Evolutionary conservation across 2,797 vertebrate species (phyloP).

Genomic region (Anas georgica): DNA sequence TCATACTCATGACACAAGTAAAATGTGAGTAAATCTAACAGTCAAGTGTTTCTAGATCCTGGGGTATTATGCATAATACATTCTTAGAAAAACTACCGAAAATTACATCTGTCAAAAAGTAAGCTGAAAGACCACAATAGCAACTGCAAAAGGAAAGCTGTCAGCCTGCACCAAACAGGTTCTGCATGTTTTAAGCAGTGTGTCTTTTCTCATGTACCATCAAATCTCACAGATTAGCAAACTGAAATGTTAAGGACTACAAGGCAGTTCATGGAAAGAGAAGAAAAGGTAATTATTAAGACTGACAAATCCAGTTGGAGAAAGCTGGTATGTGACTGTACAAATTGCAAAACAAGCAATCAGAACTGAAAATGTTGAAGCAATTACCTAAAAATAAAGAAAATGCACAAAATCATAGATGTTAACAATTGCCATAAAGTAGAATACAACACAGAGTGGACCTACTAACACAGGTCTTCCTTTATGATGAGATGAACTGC

Average conservation of each 20-base stretch:
- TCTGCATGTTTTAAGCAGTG: constrained; percentile 39
- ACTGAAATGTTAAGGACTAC: constrained; percentile 24
- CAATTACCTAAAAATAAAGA: background rate
- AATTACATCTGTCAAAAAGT: constrained; percentile 10
- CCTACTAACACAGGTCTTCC: background rate
- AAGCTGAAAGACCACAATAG: constrained; percentile 12
- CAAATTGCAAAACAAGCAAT: constrained; percentile 18
- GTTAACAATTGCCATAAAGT: background rate
- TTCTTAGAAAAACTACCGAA: constrained; percentile 6
- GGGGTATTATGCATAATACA: background rate
- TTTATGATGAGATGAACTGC: background rate
- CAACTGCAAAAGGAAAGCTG: constrained; percentile 24
- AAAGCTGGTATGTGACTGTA: background rate
- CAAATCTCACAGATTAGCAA: background rate
- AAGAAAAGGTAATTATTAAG: constrained; percentile 31
- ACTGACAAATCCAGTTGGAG: constrained; percentile 23
- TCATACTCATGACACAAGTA: background rate
- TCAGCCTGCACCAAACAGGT: background rate
- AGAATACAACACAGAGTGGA: background rate
- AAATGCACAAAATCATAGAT: background rate
- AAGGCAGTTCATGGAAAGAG: constrained; percentile 25
- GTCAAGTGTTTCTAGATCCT: background rate
- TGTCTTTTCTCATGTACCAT: constrained; percentile 17
- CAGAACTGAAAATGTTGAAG: background rate
- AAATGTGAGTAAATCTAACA: background rate